A percentile compares a stretch with the other conserved stretches of the same genome.
Evolutionary conservation across 2,797 vertebrate genomes (phyloP).

Genomic region (Premnoplex brunnescens): DNA sequence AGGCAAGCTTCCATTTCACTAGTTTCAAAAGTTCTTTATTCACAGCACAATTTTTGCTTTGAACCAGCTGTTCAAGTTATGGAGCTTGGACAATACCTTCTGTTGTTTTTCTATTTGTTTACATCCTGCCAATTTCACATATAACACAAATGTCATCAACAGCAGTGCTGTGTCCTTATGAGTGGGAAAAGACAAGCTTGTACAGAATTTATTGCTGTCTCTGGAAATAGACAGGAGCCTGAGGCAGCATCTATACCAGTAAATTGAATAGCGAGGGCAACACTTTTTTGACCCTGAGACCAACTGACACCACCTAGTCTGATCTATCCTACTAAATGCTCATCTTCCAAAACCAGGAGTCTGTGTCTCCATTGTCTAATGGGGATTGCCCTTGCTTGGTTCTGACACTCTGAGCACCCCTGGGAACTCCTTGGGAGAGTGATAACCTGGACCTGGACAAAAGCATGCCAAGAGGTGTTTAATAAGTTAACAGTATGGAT

Average conservation of each 20-base stretch:
- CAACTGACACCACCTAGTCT: neutral
- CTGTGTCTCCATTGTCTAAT: neutral
- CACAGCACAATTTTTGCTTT: neutral
- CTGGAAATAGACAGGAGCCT: neutral
- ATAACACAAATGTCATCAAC: neutral
- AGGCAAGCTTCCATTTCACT: neutral
- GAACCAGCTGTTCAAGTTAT: slow-evolving; percentile 13
- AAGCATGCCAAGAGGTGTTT: neutral
- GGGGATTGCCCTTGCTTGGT: neutral
- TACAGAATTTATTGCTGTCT: neutral
- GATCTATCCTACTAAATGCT: neutral
- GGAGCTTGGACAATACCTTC: slow-evolving; percentile 33
- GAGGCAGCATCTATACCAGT: neutral
- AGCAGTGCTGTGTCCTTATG: neutral
- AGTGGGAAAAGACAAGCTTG: neutral
- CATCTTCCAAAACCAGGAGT: neutral
- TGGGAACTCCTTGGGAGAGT: neutral
- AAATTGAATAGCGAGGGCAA: neutral
- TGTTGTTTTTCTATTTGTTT: slow-evolving; percentile 52
- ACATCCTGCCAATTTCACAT: slow-evolving; percentile 11
- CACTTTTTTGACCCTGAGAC: neutral
- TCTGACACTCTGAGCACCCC: neutral
- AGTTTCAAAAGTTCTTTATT: slow-evolving; percentile 3
- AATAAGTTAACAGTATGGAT: neutral
- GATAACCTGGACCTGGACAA: neutral